Evolutionary conservation across 2,113 vertebrate genomes (phyloP).

Genomic region (Chloropsis hardwickii): DNA sequence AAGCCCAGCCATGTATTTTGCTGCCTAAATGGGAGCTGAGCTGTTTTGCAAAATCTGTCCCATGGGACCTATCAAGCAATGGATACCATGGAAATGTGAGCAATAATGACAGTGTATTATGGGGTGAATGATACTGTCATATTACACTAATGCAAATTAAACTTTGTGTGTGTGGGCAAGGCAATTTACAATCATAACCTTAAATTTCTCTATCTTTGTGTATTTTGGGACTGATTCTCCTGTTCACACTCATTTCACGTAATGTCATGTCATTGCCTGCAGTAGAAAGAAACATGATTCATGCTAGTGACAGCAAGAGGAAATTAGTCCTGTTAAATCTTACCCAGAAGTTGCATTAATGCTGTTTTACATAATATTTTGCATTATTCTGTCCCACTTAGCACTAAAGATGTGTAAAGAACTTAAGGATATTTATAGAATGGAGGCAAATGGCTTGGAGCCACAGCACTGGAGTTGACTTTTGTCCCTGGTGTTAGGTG

Average conservation of each 20-base stretch:
- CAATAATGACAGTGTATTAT: slow-evolving; percentile 48
- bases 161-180: neutral
- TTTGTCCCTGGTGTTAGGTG: neutral
- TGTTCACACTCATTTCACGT: neutral
- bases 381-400: slow-evolving; percentile 46
- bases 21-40: slow-evolving; percentile 35
- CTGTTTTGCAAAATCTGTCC: slow-evolving; percentile 52
- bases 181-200: slow-evolving; percentile 45
- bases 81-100: slow-evolving; percentile 61
- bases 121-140: slow-evolving; percentile 49
- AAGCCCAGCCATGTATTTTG: slow-evolving; percentile 30
- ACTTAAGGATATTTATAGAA: slow-evolving; percentile 1
- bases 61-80: slow-evolving; percentile 18
- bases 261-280: slow-evolving; percentile 4
- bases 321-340: slow-evolving; percentile 21
- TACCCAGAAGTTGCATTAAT: slow-evolving; percentile 46
- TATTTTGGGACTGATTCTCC: neutral
- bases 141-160: slow-evolving; percentile 50
- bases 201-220: slow-evolving; percentile 12
- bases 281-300: slow-evolving; percentile 31
- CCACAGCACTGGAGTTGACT: neutral
- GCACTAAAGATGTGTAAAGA: neutral
- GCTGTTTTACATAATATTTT: slow-evolving; percentile 47
- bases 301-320: slow-evolving; percentile 26
- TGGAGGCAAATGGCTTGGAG: neutral